phyloP scores from a whole-genome alignment of 2,113 vertebrate species.

The Phalacrocorax brasilianus region DNA sequence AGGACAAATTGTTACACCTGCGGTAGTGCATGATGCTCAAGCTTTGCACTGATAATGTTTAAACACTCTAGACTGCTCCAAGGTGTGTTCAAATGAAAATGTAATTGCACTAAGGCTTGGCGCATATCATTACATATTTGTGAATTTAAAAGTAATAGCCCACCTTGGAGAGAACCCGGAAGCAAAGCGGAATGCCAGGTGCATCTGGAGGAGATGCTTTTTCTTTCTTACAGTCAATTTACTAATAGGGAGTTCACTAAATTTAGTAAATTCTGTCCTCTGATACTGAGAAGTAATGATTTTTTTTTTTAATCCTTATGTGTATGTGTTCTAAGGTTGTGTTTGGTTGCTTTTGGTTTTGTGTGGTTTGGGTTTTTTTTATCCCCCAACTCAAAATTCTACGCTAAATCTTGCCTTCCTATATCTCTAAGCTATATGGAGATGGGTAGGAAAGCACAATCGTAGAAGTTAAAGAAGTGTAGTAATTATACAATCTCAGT shows the following conservation, averaged over 20 bases:
- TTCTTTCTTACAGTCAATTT: neutral
- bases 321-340: neutral
- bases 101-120: neutral
- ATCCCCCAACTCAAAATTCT: neutral
- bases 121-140: fast-evolving
- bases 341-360: neutral
- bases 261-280: neutral
- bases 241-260: neutral
- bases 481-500: neutral
- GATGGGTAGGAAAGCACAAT: neutral
- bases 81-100: neutral
- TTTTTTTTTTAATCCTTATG: neutral
- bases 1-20: neutral
- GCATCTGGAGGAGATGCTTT: neutral
- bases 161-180: neutral
- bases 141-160: neutral
- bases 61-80: neutral
- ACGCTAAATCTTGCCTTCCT: neutral
- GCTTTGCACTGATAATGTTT: neutral
- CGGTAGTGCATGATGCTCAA: neutral
- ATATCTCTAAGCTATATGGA: neutral
- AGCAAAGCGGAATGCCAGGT: neutral
- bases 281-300: neutral
- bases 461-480: neutral
- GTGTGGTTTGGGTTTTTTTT: neutral